Percentiles rank a stretch among this genome's conserved stretches.
phyloP scores from a whole-genome alignment of 2,797 vertebrate genomes.

The Aeoliscus strigatus region DNA sequence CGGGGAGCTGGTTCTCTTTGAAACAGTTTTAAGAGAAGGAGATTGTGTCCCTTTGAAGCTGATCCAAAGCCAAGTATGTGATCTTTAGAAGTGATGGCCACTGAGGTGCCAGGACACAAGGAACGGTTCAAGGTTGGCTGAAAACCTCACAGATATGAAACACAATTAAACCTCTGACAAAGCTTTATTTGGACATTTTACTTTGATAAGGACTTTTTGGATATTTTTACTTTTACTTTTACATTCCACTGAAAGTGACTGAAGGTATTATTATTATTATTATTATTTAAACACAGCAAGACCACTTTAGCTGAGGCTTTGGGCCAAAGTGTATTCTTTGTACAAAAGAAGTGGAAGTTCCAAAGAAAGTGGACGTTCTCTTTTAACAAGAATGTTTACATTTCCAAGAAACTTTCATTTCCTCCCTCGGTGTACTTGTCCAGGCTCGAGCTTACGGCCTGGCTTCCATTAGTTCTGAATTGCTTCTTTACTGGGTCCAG shows the following conservation, averaged over 20 bases:
- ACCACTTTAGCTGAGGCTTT: slow-evolving; percentile 4
- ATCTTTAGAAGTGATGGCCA: slow-evolving; percentile 24
- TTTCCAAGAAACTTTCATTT: too few species aligned
- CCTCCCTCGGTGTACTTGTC: too few species aligned
- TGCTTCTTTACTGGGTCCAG: neutral
- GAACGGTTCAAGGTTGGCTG: slow-evolving; percentile 21
- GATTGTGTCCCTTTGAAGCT: slow-evolving; percentile 43
- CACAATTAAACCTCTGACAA: slow-evolving; percentile 29
- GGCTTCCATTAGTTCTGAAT: neutral
- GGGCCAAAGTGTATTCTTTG: too few species aligned
- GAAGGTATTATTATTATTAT: too few species aligned
- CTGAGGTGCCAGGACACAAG: slow-evolving; percentile 31
- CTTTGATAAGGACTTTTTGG: too few species aligned
- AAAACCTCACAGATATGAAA: slow-evolving; percentile 29
- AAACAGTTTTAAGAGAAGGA: slow-evolving; percentile 30
- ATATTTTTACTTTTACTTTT: too few species aligned
- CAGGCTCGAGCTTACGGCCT: too few species aligned
- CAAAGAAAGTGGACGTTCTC: too few species aligned
- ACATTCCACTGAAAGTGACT: too few species aligned
- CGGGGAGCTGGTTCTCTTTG: slow-evolving; percentile 23
- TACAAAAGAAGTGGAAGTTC: neutral
- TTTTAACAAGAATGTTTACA: too few species aligned
- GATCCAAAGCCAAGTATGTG: slow-evolving; percentile 49
- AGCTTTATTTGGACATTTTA: slow-evolving; percentile 14
- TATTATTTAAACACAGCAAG: too few species aligned